These are phyloP conservation scores for Heteromormyrus szaboi DNA, from an alignment of 2,797 vertebrate genomes.

Conservation along the genomic window DNA sequence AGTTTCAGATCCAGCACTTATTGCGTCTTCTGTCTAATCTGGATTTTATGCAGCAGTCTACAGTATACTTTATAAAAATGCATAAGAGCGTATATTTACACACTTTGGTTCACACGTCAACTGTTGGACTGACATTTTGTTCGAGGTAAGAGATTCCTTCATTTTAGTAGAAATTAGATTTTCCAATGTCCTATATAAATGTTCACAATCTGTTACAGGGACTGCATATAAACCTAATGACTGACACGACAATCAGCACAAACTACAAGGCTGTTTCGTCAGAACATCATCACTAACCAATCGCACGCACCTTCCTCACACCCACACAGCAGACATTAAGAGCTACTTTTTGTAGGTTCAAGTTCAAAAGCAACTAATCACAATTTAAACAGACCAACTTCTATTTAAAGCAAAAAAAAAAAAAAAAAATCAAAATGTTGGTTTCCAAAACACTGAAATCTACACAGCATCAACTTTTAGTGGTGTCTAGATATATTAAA, in stretches of 20 bases:
- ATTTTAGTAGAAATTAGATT: slow-evolving; percentile 31
- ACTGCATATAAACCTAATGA: slow-evolving; percentile 38
- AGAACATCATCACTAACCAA: slow-evolving; percentile 31
- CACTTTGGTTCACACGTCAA: slow-evolving; percentile 77
- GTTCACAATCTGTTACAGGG: slow-evolving; percentile 30
- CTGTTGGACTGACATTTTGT: slow-evolving; percentile 44
- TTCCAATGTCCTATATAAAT: slow-evolving; percentile 29
- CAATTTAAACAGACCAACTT: background rate
- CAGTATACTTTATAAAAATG: slow-evolving; percentile 55
- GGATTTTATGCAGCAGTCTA: slow-evolving; percentile 53
- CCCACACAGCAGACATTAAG: slow-evolving; percentile 30
- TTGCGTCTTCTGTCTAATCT: slow-evolving; percentile 50
- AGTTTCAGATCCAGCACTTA: slow-evolving; percentile 63
- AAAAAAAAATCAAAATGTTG: background rate
- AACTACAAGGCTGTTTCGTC: slow-evolving; percentile 42
- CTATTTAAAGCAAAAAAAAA: background rate
- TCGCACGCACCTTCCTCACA: slow-evolving; percentile 24
- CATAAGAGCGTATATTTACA: slow-evolving; percentile 68
- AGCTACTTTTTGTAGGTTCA: slow-evolving; percentile 38
- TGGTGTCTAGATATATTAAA: slow-evolving; percentile 16
- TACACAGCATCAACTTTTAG: background rate
- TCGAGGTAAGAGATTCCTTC: slow-evolving; percentile 42
- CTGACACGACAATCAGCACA: slow-evolving; percentile 44
- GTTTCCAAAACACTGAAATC: slow-evolving; percentile 6
- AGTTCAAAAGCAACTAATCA: slow-evolving; percentile 26